Percentiles rank a stretch among this genome's conserved stretches.
Evolutionary conservation across 2,113 vertebrate genomes (phyloP).

Genomic region (Drymodes brunneopygia): DNA sequence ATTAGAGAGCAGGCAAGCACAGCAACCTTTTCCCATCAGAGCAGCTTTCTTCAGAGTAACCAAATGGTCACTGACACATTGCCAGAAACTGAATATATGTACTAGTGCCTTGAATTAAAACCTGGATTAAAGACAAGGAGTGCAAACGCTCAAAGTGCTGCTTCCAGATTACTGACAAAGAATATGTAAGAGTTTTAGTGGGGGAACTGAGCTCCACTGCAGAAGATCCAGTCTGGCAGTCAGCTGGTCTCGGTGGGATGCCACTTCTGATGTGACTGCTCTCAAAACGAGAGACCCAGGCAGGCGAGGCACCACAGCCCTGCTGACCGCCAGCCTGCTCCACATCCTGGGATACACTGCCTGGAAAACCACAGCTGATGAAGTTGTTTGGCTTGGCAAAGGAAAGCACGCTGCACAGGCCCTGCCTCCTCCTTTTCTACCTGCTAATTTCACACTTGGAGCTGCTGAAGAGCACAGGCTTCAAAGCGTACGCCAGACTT

Average conservation of each 20-base stretch:
- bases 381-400: not conserved
- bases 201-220: not conserved
- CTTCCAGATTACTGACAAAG: not conserved
- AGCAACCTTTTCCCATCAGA: not conserved
- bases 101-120: not conserved
- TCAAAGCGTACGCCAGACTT: fast-evolving
- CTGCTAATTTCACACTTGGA: not conserved
- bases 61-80: fast-evolving
- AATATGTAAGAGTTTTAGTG: not conserved
- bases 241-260: not conserved
- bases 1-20: not conserved
- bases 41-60: not conserved
- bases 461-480: not conserved
- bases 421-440: too few species aligned
- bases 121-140: not conserved
- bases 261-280: fast-evolving
- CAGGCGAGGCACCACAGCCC: not conserved
- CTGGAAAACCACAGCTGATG: fast-evolving
- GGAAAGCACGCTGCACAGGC: not conserved
- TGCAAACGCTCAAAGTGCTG: fast-evolving
- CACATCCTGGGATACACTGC: not conserved
- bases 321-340: fast-evolving
- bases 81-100: not conserved
- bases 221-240: not conserved
- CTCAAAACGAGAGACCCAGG: fast-evolving